Percentiles rank a stretch among this genome's conserved stretches.
Conservation (phyloP, 2,797 vertebrate species). For the Myotis daubentonii region DNA sequence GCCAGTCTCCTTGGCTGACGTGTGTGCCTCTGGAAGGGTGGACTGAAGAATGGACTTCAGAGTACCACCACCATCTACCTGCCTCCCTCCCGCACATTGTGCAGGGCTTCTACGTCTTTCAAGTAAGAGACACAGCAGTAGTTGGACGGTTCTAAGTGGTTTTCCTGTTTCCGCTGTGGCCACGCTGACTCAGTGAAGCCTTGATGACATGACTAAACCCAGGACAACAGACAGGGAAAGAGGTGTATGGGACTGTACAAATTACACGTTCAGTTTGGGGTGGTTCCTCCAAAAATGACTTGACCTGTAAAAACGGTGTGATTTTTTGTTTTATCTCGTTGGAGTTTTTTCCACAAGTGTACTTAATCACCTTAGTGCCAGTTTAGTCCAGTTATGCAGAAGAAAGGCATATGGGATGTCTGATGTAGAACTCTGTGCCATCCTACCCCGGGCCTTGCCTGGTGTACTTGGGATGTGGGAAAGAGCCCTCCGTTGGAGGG, state of each 20-base stretch:
- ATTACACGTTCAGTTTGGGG: not conserved
- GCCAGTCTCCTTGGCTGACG: not conserved
- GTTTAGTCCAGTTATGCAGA: slow-evolving; percentile 47
- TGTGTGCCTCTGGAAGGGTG: not conserved
- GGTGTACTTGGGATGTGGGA: not conserved
- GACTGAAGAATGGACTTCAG: not conserved
- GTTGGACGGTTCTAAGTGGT: not conserved
- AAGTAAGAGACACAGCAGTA: not conserved
- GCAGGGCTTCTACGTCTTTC: not conserved
- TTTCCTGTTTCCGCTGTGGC: not conserved
- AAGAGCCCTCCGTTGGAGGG: slow-evolving; percentile 6
- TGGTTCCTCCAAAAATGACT: slow-evolving; percentile 50
- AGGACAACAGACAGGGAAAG: not conserved
- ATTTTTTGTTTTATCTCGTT: not conserved
- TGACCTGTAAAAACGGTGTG: slow-evolving; percentile 50
- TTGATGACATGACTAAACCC: not conserved
- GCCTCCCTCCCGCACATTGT: not conserved
- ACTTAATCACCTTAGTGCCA: slow-evolving; percentile 81
- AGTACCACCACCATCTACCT: not conserved
- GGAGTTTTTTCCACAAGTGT: slow-evolving; percentile 71
- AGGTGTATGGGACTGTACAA: too few relatives aligned
- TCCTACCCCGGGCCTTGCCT: not conserved
- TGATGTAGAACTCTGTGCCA: not conserved
- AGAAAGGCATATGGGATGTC: slow-evolving; percentile 40
- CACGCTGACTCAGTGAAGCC: not conserved